Conservation (phyloP, 2,113 vertebrate genomes). For the Xiphorhynchus elegans region DNA sequence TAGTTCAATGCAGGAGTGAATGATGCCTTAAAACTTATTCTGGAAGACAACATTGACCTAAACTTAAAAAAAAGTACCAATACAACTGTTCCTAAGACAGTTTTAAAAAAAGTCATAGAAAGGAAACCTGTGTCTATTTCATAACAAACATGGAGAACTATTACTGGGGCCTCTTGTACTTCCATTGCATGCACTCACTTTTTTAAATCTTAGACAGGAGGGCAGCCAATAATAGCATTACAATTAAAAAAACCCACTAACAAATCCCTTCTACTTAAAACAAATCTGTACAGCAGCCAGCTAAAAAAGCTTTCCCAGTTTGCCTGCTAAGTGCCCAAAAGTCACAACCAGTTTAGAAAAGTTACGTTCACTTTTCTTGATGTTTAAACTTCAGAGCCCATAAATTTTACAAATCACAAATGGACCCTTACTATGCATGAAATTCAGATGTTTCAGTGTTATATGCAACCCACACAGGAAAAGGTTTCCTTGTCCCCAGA, state of each 20-base stretch:
- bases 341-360: slow-evolving; percentile 44
- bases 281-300: slow-evolving; percentile 63
- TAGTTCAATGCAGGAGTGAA: slow-evolving; percentile 75
- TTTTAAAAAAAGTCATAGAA: slow-evolving; percentile 64
- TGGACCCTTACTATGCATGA: slow-evolving; percentile 1
- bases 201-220: slow-evolving; percentile 46
- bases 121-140: slow-evolving; percentile 70
- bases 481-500: background rate
- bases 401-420: background rate
- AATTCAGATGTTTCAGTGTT: slow-evolving; percentile 18
- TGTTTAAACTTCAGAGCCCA: slow-evolving; percentile 26
- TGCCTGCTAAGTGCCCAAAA: slow-evolving; percentile 70
- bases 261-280: slow-evolving; percentile 66
- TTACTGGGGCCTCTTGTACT: slow-evolving; percentile 65
- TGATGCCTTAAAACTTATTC: slow-evolving; percentile 76
- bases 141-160: slow-evolving; percentile 71
- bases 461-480: background rate
- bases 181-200: slow-evolving; percentile 60
- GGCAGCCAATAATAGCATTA: slow-evolving; percentile 64
- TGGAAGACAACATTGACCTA: slow-evolving; percentile 85
- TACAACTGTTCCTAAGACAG: slow-evolving; percentile 74
- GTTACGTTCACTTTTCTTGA: background rate
- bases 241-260: slow-evolving; percentile 54
- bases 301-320: slow-evolving; percentile 71
- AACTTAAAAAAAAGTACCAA: slow-evolving; percentile 80